Evolutionary conservation across 1,140 invertebrate genomes (phyloP), one percentile per base, ranked within the genome.

Genomic region (Drosophila mojavensis): DNA sequence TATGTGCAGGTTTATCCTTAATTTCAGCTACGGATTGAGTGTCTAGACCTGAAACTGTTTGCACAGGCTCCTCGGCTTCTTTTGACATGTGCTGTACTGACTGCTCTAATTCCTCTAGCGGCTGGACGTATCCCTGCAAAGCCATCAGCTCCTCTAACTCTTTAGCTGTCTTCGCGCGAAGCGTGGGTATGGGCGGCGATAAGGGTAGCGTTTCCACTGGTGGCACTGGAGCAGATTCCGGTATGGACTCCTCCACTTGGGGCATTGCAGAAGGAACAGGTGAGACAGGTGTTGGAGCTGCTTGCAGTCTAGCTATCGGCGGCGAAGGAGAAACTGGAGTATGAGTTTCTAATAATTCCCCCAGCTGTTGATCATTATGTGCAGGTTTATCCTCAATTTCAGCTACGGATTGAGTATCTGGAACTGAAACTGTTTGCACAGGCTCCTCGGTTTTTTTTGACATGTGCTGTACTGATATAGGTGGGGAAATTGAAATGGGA

Each of bases 101-200:
- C 26, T 50, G 13, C 59, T 36, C 3, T 9, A 4, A 5, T 24
- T 43, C 10, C 28, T 61, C 20, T 6, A 11, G 5, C 5, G 63
- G 63, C 30, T 47, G 9, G 28, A 59, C 36, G 60, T 59, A 45
- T 24, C 72, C 63, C 1, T 53, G 61, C 0, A 79, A 15, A 0
- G 53, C 30, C 13, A 51, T 1, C 13, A 70, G 51, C 17, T 65
- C 59, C 10, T 65, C 47, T 4, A 86, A 7, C 50, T 86, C 83
- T 20, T 76, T 70, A 10, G 53, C 24, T 10, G 79, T 76, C 39
- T 88, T 84, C 3, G 54, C 28, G 1, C 81, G 81, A 54, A 79
- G 83, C 24, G 83, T 86, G 15, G 82, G 82, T 74, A 86, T 86
- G 3, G 82, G 82, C n/a, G 82, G 83, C 6, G 83, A 81, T 7